These are phyloP conservation scores for Clivina fossor DNA, from an alignment of 2,888 invertebrate genomes.

Conservation along the genomic window DNA sequence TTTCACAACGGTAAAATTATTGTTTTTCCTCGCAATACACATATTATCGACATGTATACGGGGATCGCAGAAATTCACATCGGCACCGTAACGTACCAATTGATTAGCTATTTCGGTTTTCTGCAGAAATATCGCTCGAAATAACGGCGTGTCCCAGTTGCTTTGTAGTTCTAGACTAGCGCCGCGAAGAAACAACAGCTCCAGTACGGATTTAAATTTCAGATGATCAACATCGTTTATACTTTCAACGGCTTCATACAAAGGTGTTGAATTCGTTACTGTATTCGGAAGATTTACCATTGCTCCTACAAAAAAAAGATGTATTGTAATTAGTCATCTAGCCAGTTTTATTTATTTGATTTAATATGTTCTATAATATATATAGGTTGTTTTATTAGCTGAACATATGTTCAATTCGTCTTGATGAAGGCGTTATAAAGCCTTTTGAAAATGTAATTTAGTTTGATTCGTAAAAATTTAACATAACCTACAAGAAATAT, in stretches of 20 bases:
- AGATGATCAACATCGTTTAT: constrained; percentile 47
- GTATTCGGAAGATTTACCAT: constrained; percentile 55
- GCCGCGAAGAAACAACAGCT: constrained; percentile 46
- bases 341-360: too few relatives aligned
- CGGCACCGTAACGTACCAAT: constrained; percentile 64
- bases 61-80: constrained; percentile 63
- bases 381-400: too few relatives aligned
- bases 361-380: too few relatives aligned
- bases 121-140: constrained; percentile 53
- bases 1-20: constrained; percentile 49
- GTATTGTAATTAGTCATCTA: too few relatives aligned
- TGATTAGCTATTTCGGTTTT: constrained; percentile 57
- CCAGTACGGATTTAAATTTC: constrained; percentile 47
- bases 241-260: constrained; percentile 66
- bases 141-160: constrained; percentile 52
- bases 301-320: constrained; percentile 58
- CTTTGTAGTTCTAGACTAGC: constrained; percentile 24
- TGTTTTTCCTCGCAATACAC: constrained; percentile 56
- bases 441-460: too few relatives aligned
- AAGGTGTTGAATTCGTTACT: constrained; percentile 52
- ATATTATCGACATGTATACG: constrained; percentile 61
- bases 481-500: too few relatives aligned
- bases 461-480: too few relatives aligned
- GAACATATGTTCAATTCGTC: too few relatives aligned
- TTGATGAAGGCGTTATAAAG: too few relatives aligned